phyloP scores from a whole-genome alignment of 2,888 invertebrate genomes.

The Epinotia demarniana region DNA sequence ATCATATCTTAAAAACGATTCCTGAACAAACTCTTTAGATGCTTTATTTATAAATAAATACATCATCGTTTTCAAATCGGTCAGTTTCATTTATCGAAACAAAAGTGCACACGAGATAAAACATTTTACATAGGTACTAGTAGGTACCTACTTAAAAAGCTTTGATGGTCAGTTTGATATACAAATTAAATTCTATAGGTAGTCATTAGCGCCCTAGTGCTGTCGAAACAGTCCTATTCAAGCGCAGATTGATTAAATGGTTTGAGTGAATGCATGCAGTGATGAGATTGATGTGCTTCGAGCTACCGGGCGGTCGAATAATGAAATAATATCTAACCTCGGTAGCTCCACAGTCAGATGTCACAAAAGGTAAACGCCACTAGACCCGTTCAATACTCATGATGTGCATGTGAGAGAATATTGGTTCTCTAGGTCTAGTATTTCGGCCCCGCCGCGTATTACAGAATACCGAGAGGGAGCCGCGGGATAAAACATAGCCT shows the following conservation, averaged over 20 bases:
- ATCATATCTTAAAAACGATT: background rate
- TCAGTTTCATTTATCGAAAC: no score
- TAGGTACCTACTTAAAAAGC: background rate
- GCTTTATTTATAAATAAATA: no score
- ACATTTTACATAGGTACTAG: background rate
- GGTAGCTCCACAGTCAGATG: background rate
- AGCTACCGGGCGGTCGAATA: slow-evolving; percentile 8
- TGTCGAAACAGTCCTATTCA: slow-evolving; percentile 39
- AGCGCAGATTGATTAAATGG: slow-evolving; percentile 32
- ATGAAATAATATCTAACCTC: slow-evolving; percentile 8
- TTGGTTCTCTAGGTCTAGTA: no score
- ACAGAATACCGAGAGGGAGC: no score
- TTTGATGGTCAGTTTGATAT: slow-evolving; percentile 37
- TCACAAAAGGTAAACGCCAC: background rate
- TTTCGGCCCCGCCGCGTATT: no score
- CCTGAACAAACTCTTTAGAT: background rate
- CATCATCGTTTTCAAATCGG: no score
- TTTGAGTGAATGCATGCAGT: slow-evolving; percentile 20
- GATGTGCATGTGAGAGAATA: background rate
- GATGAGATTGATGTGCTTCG: slow-evolving; percentile 26
- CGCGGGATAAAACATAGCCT: no score
- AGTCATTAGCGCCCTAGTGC: slow-evolving; percentile 38
- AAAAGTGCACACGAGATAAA: background rate
- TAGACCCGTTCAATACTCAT: background rate
- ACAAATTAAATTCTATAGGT: slow-evolving; percentile 37